These are phyloP conservation scores for Trimorus sp. DNA, from an alignment of 2,888 invertebrate species.

Conservation along the genomic window DNA sequence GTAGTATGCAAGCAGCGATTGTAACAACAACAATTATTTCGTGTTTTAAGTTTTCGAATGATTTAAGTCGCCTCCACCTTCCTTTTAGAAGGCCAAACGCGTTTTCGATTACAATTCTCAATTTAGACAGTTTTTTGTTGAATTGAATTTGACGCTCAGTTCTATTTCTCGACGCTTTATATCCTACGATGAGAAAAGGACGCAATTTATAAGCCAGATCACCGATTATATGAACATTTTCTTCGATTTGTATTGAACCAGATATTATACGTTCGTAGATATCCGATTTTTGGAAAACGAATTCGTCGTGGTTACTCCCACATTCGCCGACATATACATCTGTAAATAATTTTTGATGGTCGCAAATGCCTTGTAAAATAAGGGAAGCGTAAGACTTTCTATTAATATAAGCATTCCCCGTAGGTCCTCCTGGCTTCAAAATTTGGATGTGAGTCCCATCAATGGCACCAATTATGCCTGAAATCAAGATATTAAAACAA, in stretches of 20 bases:
- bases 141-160: conserved; percentile 17
- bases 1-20: conserved; percentile 14
- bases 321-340: conserved; percentile 42
- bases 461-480: conserved; percentile 23
- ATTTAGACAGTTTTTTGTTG: conserved; percentile 32
- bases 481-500: too few species aligned
- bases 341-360: conserved; percentile 34
- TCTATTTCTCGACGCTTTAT: conserved; percentile 4
- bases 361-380: conserved; percentile 31
- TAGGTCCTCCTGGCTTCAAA: conserved; percentile 19
- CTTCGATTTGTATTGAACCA: neutral
- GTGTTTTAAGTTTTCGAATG: neutral
- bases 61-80: too few species aligned
- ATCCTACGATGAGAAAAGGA: conserved; percentile 5
- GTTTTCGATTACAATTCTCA: conserved; percentile 21
- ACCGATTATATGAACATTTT: conserved; percentile 33
- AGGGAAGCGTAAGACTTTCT: conserved; percentile 27
- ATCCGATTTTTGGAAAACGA: conserved; percentile 24
- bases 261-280: conserved; percentile 5
- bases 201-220: conserved; percentile 41
- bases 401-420: conserved; percentile 33
- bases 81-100: too few species aligned
- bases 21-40: conserved; percentile 5
- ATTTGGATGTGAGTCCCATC: conserved; percentile 31
- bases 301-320: conserved; percentile 43